These are phyloP conservation scores for Sacculina carcini DNA, from an alignment of 2,888 invertebrate species.

Conservation along the genomic window DNA sequence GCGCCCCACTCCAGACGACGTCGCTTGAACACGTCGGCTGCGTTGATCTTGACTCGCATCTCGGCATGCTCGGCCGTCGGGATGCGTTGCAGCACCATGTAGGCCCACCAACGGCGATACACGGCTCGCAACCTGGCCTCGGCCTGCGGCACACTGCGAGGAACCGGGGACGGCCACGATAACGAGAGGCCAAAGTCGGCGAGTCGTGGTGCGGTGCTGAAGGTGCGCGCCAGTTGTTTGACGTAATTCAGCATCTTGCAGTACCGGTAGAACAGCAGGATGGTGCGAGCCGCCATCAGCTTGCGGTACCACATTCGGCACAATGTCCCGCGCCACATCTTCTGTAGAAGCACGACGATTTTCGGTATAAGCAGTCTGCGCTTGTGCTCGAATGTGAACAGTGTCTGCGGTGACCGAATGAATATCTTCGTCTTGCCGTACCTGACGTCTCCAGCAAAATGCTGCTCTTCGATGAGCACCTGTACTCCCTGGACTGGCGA, in stretches of 20 bases:
- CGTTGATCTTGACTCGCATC: conserved; percentile 43
- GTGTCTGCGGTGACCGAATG: conserved; percentile 66
- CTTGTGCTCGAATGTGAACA: conserved; percentile 64
- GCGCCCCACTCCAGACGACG: conserved; percentile 44
- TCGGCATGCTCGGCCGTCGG: conserved; percentile 66
- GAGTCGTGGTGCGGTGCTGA: conserved; percentile 31
- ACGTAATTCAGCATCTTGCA: conserved; percentile 51
- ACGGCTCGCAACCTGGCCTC: conserved; percentile 33
- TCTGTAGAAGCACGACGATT: conserved; percentile 76
- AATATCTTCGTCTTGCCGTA: conserved; percentile 91
- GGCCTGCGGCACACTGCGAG: too few species aligned
- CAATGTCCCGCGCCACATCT: conserved; percentile 65
- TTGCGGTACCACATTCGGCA: conserved; percentile 52
- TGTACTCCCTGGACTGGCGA: conserved; percentile 54
- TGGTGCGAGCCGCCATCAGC: conserved; percentile 57
- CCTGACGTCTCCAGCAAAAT: conserved; percentile 54
- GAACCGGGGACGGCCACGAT: conserved; percentile 54
- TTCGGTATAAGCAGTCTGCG: conserved; percentile 66
- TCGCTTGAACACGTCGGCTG: conserved; percentile 41
- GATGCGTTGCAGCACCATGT: conserved; percentile 51
- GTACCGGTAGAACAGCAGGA: conserved; percentile 49
- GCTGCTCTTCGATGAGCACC: conserved; percentile 53
- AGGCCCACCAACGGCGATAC: conserved; percentile 62
- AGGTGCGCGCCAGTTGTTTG: conserved; percentile 28
- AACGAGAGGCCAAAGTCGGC: conserved; percentile 49